Conservation (phyloP, 2,797 vertebrate genomes). For the Aplochiton taeniatus region DNA sequence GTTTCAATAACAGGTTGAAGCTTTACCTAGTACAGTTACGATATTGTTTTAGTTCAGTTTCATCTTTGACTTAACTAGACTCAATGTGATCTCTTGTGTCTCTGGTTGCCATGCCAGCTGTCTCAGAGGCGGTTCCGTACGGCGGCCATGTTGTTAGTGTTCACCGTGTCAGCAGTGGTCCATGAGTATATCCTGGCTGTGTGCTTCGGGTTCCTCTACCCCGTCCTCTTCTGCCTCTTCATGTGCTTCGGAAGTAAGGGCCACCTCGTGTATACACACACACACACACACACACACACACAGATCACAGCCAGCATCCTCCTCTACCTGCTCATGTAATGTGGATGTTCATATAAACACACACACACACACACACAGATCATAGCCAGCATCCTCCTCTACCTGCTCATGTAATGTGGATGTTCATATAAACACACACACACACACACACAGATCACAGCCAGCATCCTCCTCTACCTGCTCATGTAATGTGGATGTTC, state of each 20-base stretch:
- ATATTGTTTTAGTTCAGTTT: background rate
- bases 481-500: too few relatives aligned
- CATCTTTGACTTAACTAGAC: constrained; percentile 9
- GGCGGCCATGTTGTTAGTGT: constrained; percentile 89
- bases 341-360: too few relatives aligned
- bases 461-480: too few relatives aligned
- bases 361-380: too few relatives aligned
- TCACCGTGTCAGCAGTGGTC: constrained; percentile 87
- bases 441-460: too few relatives aligned
- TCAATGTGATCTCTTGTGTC: constrained; percentile 25
- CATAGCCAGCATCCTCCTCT: constrained; percentile 91
- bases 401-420: constrained; percentile 92
- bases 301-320: too few relatives aligned
- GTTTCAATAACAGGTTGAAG: too few relatives aligned
- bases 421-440: background rate
- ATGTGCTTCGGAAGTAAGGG: constrained; percentile 95
- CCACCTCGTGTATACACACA: background rate
- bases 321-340: too few relatives aligned
- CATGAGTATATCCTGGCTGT: constrained; percentile 89
- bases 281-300: background rate
- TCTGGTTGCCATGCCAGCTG: constrained; percentile 70
- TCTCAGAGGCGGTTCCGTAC: constrained; percentile 85
- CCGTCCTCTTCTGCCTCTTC: constrained; percentile 91
- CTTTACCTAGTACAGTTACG: too few relatives aligned
- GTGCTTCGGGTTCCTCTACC: constrained; percentile 93